Evolutionary conservation across 1,140 invertebrate genomes (phyloP), one percentile per base, ranked within the genome.

Genomic region (Nylanderia fulva): DNA sequence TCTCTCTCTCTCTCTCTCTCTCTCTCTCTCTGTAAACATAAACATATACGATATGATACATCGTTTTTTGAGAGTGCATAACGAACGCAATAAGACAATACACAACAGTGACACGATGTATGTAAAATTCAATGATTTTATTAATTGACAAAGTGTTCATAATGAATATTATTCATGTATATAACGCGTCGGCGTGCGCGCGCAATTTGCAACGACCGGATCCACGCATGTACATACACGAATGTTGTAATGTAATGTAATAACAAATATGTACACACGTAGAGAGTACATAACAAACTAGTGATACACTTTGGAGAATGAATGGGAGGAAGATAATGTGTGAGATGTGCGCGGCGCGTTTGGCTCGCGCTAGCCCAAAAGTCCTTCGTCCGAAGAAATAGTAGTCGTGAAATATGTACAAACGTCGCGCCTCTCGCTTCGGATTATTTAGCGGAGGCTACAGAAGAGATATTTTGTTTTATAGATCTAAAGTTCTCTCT

Each of bases 101-200:
- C 48, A 83, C 21, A 80, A 72, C 48, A 76, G 64, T 85, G 71
- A 87, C 74, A 84, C 77, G 64, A 84, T 90, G 45, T 84, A 79
- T 90, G 76, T 92, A 92, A 94, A 94, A 94, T 95, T 93, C 91
- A 93, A 94, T 95, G 90, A 87, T 94, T 94, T 93, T 94, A 94
- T 94, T 95, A 94, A 95, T 94, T 95, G 94, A 95, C 94, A 94
- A 95, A 95, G 94, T 94, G 92, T 94, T 94, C 91, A 94, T 95
- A 94, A 94, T 95, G 92, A 93, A 94, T 94, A 94, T 94, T 93
- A 48, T 90, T 89, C 86, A 93, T 91, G 88, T 93, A 61, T 93
- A 61, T 76, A 64, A 84, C 83, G 66, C 88, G 60, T 9, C 76
- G 24, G 76, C 82, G 52, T 58, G 42, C 54, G 88, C 54, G 88